phyloP scores from a whole-genome alignment of 2,888 invertebrate genomes.

The Nysson spinosus region DNA sequence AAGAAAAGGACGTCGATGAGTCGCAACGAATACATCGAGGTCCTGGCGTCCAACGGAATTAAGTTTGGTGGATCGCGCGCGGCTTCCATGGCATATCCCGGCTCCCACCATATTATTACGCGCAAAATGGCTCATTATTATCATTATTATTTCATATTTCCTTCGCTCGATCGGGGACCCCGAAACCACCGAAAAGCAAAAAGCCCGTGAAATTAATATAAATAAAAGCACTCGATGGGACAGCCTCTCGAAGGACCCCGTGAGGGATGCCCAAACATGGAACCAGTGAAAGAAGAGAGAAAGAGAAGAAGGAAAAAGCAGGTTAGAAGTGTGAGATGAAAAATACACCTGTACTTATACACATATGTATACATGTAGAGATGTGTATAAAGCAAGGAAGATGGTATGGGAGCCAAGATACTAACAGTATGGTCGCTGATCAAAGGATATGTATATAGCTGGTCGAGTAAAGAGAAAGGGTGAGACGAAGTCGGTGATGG shows the following conservation, averaged over 20 bases:
- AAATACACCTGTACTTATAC: too few relatives aligned
- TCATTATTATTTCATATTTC: slow-evolving; percentile 75
- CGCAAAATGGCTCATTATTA: slow-evolving; percentile 76
- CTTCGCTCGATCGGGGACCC: slow-evolving; percentile 59
- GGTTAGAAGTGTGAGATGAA: slow-evolving; percentile 22
- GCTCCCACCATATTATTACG: slow-evolving; percentile 75
- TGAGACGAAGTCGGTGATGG: slow-evolving; percentile 7
- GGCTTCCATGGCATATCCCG: slow-evolving; percentile 62
- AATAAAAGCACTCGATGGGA: slow-evolving; percentile 69
- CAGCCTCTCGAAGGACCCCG: slow-evolving; percentile 45
- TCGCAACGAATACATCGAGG: slow-evolving; percentile 35
- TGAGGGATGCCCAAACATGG: slow-evolving; percentile 21
- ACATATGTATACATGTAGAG: too few relatives aligned
- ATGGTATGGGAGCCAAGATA: too few relatives aligned
- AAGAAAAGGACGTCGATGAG: slow-evolving; percentile 25
- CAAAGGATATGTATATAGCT: too few relatives aligned
- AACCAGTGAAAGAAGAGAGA: slow-evolving; percentile 19
- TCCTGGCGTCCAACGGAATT: slow-evolving; percentile 65
- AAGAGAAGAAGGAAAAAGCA: slow-evolving; percentile 5
- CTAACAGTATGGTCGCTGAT: too few relatives aligned
- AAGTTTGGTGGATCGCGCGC: slow-evolving; percentile 66
- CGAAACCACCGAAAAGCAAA: slow-evolving; percentile 70
- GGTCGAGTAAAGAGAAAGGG: slow-evolving; percentile 15
- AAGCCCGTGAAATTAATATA: slow-evolving; percentile 73
- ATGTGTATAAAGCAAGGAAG: slow-evolving; percentile 39